These are phyloP conservation scores for Drosophila ogumai DNA, from an alignment of 1,140 invertebrate genomes.

Conservation along the genomic window DNA sequence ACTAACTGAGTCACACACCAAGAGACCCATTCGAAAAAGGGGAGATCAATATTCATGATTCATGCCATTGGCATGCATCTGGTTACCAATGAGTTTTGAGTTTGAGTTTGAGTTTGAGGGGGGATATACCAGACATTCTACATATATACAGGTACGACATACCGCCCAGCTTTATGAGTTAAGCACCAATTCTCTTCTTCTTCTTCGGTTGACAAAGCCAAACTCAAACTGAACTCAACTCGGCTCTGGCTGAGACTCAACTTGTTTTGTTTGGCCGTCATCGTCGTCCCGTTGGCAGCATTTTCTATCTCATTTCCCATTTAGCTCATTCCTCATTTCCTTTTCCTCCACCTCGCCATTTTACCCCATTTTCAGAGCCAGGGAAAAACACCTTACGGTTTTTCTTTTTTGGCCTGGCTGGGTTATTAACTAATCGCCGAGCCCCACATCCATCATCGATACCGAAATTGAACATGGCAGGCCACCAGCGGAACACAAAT, in stretches of 20 bases:
- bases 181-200: slow-evolving; percentile 28
- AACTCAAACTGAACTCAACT: slow-evolving; percentile 15
- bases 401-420: background rate
- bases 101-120: background rate
- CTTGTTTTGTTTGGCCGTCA: slow-evolving; percentile 13
- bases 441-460: slow-evolving; percentile 52
- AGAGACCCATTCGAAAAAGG: slow-evolving; percentile 30
- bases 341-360: background rate
- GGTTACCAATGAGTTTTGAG: slow-evolving; percentile 42
- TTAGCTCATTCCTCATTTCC: slow-evolving; percentile 28
- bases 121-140: slow-evolving; percentile 1
- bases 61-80: slow-evolving; percentile 68
- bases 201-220: slow-evolving; percentile 25
- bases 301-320: slow-evolving; percentile 32
- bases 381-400: slow-evolving; percentile 26
- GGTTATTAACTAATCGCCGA: slow-evolving; percentile 44
- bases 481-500: slow-evolving; percentile 26
- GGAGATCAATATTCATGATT: slow-evolving; percentile 67
- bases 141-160: slow-evolving; percentile 20
- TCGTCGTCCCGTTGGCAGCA: slow-evolving; percentile 7
- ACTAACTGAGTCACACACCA: slow-evolving; percentile 43
- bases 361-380: background rate
- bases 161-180: slow-evolving; percentile 32
- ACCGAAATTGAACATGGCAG: slow-evolving; percentile 38
- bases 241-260: background rate